Base-by-base conservation (phyloP, 2,888 invertebrate genomes). In the Volucella inanis region DNA sequence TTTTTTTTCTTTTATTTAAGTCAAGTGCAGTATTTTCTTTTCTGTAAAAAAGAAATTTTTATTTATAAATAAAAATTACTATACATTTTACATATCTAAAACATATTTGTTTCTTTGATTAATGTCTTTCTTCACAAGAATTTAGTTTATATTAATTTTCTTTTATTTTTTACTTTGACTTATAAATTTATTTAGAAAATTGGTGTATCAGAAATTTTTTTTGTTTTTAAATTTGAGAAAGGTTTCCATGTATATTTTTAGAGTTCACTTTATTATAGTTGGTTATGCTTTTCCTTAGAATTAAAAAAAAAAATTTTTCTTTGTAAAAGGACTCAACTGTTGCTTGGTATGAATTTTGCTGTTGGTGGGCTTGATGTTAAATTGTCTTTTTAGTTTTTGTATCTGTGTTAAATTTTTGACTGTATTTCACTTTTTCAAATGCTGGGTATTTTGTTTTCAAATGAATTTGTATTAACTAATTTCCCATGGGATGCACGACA, bases 61-160 rank as follows among this genome's bases (percentile, higher is more conserved):
- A 72, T 49, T 12, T 61, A 65, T 47, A 43, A 59, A 67, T 64
- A 3, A 57, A 57, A 9, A 74, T 39, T 64, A 68, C 12, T 62
- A 61, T 59, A 59, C 52, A 61, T 43, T 67, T 50, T 59, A 68
- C 41, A 12, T 43, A 50, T 61, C 38, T 67, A 67, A 67, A 67
- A 79, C 41, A 54, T 59, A 47, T 62, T 14, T 45, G n/a, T 65
- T 41, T 62, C 62, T 71, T 52, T 67, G 55, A 65, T 71, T 76
- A 54, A 15, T 38, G 31, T 64, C 14, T 62, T 54, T 14, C 62
- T 74, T 79, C 79, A 79, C 74, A 79, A 79, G 79, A 79, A 62
- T 76, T 76, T 71, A 45, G 18, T 71, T 59, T 57, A 59, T 45
- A 65, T 64, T 39, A 31, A 50, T 47, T 57, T 49, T 38, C 47